Evolutionary conservation across 2,113 vertebrate species (phyloP), one percentile per base, ranked within the genome.

Genomic region (Aspiorhynchus laticeps): DNA sequence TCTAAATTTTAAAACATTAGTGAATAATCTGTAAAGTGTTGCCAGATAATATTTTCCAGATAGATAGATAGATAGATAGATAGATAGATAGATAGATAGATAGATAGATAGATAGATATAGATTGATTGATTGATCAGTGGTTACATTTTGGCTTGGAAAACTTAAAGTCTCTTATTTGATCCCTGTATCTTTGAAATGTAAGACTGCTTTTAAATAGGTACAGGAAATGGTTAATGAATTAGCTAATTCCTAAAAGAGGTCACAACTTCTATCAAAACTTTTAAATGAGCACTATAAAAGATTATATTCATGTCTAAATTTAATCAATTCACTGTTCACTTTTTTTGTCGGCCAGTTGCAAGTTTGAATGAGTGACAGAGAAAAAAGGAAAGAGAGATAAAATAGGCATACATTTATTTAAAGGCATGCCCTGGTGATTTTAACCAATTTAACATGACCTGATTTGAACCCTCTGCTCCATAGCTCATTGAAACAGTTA

Each of bases 401-500:
- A 51, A 84, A 73, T 5, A 84, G 41, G 12, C 61, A 84, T 69
- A 73, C 43, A 26, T 84, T 53, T 71, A 84, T 71, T 53, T 71
- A 71, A 71, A 85, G 41, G 31, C 46, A 85, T 78, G 76, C 71
- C 53, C n/a, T 81, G 43, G 28, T 71, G 26, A 31, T 51, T 48
- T 83, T 83, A 83, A 83, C 80, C 31, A 79, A 53, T 84, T 48
- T 31, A 83, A 33, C 63, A 24, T 71, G 38, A 65, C 26, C 71
- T 69, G 67, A 85, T 65, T 17, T 86, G 73, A 53, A 81, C 31
- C 9, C 8, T 78, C 14, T 61, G 8, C 26, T 80, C 78, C 77
- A 51, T 82, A 96, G 95, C 86, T 95, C 2, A 94, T 96, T 10
- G 91, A 94, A 87, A 99, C 96, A 48, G 95, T 99, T 79, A 97